phyloP scores from a whole-genome alignment of 2,888 invertebrate species.

The Epinotia bilunana region DNA sequence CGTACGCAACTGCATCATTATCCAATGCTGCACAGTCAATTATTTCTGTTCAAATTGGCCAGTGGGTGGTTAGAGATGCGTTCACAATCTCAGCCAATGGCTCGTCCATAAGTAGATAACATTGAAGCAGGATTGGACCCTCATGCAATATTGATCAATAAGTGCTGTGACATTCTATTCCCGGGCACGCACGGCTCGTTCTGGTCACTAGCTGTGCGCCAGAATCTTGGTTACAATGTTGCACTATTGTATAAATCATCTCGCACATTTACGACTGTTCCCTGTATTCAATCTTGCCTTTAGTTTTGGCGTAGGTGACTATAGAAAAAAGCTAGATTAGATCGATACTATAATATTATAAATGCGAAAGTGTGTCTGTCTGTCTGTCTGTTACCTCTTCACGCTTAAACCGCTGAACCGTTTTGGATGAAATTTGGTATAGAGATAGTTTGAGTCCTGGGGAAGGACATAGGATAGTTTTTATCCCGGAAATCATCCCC shows the following conservation, averaged over 20 bases:
- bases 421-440: too few relatives aligned
- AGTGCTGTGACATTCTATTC: slow-evolving; percentile 22
- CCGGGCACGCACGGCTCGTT: slow-evolving; percentile 11
- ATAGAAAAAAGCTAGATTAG: background rate
- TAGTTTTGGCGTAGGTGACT: background rate
- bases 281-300: background rate
- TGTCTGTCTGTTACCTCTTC: too few relatives aligned
- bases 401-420: too few relatives aligned
- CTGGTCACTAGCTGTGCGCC: background rate
- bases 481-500: too few relatives aligned
- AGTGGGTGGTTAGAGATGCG: slow-evolving; percentile 43
- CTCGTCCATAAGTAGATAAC: slow-evolving; percentile 15
- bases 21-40: slow-evolving; percentile 37
- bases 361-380: too few relatives aligned
- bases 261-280: background rate
- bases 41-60: slow-evolving; percentile 42
- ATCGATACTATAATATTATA: too few relatives aligned
- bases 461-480: too few relatives aligned
- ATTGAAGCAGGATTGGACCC: slow-evolving; percentile 8
- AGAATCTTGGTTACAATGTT: slow-evolving; percentile 2
- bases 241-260: background rate
- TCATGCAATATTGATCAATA: slow-evolving; percentile 38
- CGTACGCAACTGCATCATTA: slow-evolving; percentile 40
- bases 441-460: too few relatives aligned
- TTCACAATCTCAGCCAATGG: slow-evolving; percentile 29